Evolutionary conservation across 2,888 invertebrate species (phyloP).

Genomic region (Cactoblastis cactorum): DNA sequence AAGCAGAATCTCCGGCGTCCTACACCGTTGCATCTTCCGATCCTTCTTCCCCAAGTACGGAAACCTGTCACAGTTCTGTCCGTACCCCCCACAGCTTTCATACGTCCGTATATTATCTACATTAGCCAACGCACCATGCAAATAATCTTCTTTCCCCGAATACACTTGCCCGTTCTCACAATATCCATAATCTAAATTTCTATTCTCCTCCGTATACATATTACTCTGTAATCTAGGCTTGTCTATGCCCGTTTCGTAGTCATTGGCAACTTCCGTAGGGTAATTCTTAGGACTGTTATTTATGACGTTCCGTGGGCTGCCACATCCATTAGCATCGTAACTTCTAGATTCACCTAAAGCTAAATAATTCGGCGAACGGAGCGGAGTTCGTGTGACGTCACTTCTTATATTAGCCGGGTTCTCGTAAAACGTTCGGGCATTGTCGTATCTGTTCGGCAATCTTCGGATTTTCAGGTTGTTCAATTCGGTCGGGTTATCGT

Average conservation of each 20-base stretch:
- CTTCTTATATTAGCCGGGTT: conserved; percentile 51
- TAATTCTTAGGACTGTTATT: conserved; percentile 63
- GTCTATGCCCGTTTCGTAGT: conserved; percentile 46
- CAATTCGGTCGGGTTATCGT: conserved; percentile 30
- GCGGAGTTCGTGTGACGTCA: conserved; percentile 44
- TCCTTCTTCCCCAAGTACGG: conserved; percentile 74
- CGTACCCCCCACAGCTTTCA: conserved; percentile 48
- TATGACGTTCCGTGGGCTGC: conserved; percentile 59
- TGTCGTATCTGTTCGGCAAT: conserved; percentile 46
- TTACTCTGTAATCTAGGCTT: conserved; percentile 42
- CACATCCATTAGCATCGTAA: conserved; percentile 52
- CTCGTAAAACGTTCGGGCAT: conserved; percentile 59
- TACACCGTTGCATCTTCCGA: conserved; percentile 74
- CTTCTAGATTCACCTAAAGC: conserved; percentile 44
- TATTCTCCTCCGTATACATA: conserved; percentile 52
- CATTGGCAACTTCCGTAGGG: conserved; percentile 43
- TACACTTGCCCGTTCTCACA: conserved; percentile 49
- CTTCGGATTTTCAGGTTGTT: conserved; percentile 45
- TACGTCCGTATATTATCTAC: conserved; percentile 55
- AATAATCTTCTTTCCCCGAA: conserved; percentile 52
- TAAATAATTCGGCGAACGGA: conserved; percentile 56
- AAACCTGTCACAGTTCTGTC: conserved; percentile 58
- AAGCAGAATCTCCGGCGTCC: conserved; percentile 88
- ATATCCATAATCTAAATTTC: conserved; percentile 50
- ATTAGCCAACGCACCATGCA: conserved; percentile 49